phyloP scores from a whole-genome alignment of 2,888 invertebrate genomes.

The Xylocampa areola region DNA sequence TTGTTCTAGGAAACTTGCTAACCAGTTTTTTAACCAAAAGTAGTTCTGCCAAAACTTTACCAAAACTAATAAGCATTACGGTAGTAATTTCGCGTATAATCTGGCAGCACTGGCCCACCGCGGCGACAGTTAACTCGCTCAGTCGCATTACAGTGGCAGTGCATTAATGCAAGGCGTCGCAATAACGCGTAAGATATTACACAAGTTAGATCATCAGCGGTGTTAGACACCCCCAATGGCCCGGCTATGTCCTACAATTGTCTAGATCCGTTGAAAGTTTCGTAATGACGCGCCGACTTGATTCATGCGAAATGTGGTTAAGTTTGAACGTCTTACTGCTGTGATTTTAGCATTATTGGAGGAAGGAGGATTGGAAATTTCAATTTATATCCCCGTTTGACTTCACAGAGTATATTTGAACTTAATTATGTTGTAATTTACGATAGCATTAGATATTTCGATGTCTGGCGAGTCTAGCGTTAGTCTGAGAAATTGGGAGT shows the following conservation, averaged over 20 bases:
- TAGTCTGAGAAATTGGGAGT: slow-evolving; percentile 34
- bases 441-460: slow-evolving; percentile 37
- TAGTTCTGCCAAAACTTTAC: slow-evolving; percentile 33
- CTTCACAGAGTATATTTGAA: slow-evolving; percentile 43
- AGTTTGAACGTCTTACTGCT: slow-evolving; percentile 46
- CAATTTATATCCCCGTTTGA: slow-evolving; percentile 45
- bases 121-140: slow-evolving; percentile 51
- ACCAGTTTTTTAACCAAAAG: background rate
- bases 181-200: slow-evolving; percentile 81
- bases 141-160: slow-evolving; percentile 60
- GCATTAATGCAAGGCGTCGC: slow-evolving; percentile 78
- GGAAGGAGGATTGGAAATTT: slow-evolving; percentile 48
- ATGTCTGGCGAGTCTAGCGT: slow-evolving; percentile 26
- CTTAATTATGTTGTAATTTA: slow-evolving; percentile 47
- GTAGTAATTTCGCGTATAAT: slow-evolving; percentile 57
- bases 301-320: slow-evolving; percentile 71
- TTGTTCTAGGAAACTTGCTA: too few relatives aligned
- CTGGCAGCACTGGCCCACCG: slow-evolving; percentile 58
- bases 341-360: slow-evolving; percentile 50
- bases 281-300: slow-evolving; percentile 71
- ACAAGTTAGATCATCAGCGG: slow-evolving; percentile 83
- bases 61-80: slow-evolving; percentile 56
- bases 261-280: slow-evolving; percentile 72
- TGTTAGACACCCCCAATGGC: slow-evolving; percentile 70
- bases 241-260: slow-evolving; percentile 62